Percentiles rank a stretch among this genome's conserved stretches.
Conservation (phyloP, 2,113 vertebrate genomes). For the Apistogramma diplotaenia region DNA sequence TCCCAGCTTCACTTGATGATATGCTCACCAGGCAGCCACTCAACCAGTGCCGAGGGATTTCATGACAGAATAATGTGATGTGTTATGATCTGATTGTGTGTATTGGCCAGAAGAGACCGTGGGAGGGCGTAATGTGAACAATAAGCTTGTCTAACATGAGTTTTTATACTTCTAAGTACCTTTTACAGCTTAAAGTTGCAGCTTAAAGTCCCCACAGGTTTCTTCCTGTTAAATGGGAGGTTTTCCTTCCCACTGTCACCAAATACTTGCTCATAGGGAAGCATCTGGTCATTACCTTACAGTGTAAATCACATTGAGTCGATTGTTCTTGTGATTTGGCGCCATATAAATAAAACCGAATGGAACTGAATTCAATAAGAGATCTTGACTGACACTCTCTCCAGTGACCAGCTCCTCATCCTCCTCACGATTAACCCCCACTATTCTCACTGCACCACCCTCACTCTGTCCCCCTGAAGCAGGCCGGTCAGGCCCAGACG, state of each 20-base stretch:
- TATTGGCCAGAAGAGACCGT: not conserved
- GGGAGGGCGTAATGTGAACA: not conserved
- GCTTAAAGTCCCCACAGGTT: not conserved
- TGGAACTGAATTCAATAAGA: not conserved
- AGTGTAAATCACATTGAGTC: no score
- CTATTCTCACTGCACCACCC: conserved; percentile 4
- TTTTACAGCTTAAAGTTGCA: not conserved
- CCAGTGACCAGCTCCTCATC: conserved; percentile 1
- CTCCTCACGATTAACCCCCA: conserved; percentile 17
- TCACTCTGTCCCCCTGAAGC: conserved; percentile 3
- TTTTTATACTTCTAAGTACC: not conserved
- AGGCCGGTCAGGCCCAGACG: conserved; percentile 13
- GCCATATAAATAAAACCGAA: no score
- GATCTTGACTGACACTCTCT: not conserved
- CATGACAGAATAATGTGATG: not conserved
- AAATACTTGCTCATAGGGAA: no score
- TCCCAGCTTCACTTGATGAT: not conserved
- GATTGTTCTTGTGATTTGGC: no score
- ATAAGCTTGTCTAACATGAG: not conserved
- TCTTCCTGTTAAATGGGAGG: no score
- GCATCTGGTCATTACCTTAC: no score
- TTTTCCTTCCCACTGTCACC: no score
- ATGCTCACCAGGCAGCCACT: not conserved
- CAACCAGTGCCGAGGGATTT: not conserved
- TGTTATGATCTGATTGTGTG: not conserved